phyloP scores from a whole-genome alignment of 2,888 invertebrate genomes.

The Tethea ocularis region DNA sequence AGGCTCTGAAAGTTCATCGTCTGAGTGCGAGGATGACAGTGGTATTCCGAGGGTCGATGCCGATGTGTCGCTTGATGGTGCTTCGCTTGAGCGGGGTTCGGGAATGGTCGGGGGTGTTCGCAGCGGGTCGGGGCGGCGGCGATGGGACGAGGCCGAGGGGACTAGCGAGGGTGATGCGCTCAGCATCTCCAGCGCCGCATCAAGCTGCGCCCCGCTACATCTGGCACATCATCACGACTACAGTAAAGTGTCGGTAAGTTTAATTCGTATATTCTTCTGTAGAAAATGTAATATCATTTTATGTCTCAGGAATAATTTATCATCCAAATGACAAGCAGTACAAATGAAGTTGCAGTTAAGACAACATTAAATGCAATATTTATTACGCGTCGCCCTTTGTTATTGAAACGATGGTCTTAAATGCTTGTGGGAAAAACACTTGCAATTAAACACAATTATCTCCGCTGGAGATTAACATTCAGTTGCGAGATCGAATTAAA shows the following conservation, averaged over 20 bases:
- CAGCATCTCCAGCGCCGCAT: slow-evolving; percentile 77
- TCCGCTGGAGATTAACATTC: slow-evolving; percentile 32
- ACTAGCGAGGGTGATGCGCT: slow-evolving; percentile 77
- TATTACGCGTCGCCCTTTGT: slow-evolving; percentile 34
- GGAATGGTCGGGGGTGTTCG: slow-evolving; percentile 75
- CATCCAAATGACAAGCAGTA: neutral
- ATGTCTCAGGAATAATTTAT: no score
- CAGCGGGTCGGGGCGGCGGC: slow-evolving; percentile 80
- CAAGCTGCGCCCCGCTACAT: slow-evolving; percentile 75
- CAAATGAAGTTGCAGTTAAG: slow-evolving; percentile 12
- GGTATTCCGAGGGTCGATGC: slow-evolving; percentile 69
- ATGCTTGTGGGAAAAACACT: slow-evolving; percentile 53
- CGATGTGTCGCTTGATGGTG: slow-evolving; percentile 69
- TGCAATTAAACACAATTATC: slow-evolving; percentile 50
- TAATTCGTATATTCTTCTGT: neutral
- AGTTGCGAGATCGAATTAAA: slow-evolving; percentile 25
- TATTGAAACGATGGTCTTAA: slow-evolving; percentile 33
- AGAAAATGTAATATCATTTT: no score
- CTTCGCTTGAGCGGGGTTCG: slow-evolving; percentile 81
- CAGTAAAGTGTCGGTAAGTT: slow-evolving; percentile 79
- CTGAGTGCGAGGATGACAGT: slow-evolving; percentile 68
- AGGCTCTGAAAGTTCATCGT: slow-evolving; percentile 67
- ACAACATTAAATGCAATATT: slow-evolving; percentile 34
- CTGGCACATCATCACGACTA: slow-evolving; percentile 73
- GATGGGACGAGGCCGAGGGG: slow-evolving; percentile 77